Percentiles rank a stretch among this genome's conserved stretches.
Evolutionary conservation across 1,140 invertebrate species (phyloP).

Genomic region (Penaeus chinensis): DNA sequence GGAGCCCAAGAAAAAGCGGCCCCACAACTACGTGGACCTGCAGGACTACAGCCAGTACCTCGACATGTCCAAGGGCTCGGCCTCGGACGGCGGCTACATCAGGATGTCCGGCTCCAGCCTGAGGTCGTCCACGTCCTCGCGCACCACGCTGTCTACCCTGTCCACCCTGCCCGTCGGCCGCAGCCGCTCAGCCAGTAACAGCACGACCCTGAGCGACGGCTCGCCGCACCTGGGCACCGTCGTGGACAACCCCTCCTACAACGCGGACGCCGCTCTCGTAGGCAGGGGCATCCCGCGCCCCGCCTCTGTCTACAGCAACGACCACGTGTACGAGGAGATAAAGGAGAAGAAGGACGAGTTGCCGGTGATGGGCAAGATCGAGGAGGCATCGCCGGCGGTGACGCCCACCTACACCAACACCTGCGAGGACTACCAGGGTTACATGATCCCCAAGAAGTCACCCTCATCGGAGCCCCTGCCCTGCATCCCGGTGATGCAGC

Average conservation of each 20-base stretch:
- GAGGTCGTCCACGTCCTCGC: constrained; percentile 45
- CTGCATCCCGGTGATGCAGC: no score
- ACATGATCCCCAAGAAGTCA: constrained; percentile 40
- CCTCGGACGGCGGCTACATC: constrained; percentile 30
- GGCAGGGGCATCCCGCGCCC: constrained; percentile 1
- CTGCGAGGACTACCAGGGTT: constrained; percentile 37
- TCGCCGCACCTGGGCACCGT: constrained; percentile 28
- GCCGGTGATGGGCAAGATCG: constrained; percentile 37
- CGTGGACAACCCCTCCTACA: constrained; percentile 44
- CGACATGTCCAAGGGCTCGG: constrained; percentile 35
- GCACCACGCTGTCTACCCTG: constrained; percentile 52
- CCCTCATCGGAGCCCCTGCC: neutral
- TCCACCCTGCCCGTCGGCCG: constrained; percentile 49
- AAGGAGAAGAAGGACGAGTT: constrained; percentile 46
- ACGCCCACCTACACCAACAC: constrained; percentile 49
- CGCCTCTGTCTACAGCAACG: constrained; percentile 24
- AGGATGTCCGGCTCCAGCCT: constrained; percentile 48
- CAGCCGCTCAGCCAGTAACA: constrained; percentile 43
- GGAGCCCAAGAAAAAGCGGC: constrained; percentile 27
- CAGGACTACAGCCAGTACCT: constrained; percentile 45
- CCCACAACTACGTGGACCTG: neutral
- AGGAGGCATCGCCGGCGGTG: constrained; percentile 31
- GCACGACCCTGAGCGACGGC: constrained; percentile 29
- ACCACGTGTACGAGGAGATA: constrained; percentile 54
- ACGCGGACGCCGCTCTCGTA: neutral